phyloP scores from a whole-genome alignment of 2,888 invertebrate genomes.

The Rhamnusium bicolor region DNA sequence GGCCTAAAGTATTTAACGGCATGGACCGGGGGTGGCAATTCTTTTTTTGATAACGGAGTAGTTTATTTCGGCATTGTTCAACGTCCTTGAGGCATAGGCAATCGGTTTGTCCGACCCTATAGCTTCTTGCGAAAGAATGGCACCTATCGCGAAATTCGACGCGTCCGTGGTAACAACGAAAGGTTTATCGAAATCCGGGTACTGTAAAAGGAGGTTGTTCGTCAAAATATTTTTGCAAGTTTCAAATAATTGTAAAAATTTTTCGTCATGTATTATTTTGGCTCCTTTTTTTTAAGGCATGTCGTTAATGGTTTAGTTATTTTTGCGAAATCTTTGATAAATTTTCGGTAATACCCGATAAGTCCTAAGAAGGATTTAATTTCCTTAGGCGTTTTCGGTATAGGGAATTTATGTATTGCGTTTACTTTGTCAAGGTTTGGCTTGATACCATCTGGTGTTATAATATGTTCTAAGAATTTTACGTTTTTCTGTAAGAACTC shows the following conservation, averaged over 20 bases:
- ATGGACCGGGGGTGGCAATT: slow-evolving; percentile 49
- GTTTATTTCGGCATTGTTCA: slow-evolving; percentile 38
- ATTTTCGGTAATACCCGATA: no score
- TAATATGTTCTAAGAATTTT: no score
- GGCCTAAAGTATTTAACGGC: slow-evolving; percentile 47
- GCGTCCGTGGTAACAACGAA: slow-evolving; percentile 56
- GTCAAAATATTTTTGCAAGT: slow-evolving; percentile 39
- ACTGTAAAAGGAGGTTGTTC: slow-evolving; percentile 44
- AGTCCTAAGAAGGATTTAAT: no score
- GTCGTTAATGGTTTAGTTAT: no score
- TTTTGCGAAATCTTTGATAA: no score
- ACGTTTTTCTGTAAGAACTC: no score
- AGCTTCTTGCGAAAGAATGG: slow-evolving; percentile 47
- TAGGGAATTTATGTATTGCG: slow-evolving; percentile 47
- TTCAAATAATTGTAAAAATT: not conserved
- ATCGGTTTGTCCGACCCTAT: slow-evolving; percentile 41
- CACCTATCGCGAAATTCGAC: slow-evolving; percentile 48
- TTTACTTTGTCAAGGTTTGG: no score
- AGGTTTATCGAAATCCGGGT: slow-evolving; percentile 52
- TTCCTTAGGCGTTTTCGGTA: slow-evolving; percentile 20
- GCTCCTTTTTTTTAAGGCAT: not conserved
- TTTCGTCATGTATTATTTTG: not conserved
- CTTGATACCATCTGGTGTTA: no score
- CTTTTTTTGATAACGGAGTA: slow-evolving; percentile 53
- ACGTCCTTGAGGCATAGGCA: slow-evolving; percentile 42